phyloP scores from a whole-genome alignment of 2,113 vertebrate species.

The Hipposideros armiger region DNA sequence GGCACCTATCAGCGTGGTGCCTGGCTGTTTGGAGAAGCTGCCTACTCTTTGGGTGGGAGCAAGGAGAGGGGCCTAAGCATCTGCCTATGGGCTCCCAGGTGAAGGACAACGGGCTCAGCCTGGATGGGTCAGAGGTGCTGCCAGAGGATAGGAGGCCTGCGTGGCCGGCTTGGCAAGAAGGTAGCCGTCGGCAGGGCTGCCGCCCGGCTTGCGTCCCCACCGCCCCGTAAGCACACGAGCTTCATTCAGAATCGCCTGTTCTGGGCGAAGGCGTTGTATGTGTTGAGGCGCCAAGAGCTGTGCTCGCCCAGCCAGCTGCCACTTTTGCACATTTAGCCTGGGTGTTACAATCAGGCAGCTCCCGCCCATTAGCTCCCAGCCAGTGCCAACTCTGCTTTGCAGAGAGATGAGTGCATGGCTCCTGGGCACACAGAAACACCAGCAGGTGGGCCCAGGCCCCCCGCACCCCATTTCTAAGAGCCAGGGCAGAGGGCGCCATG shows the following conservation, averaged over 20 bases:
- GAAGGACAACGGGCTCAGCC: neutral
- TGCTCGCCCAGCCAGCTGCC: neutral
- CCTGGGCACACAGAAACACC: neutral
- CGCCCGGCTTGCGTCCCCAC: neutral
- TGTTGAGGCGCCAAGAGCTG: neutral
- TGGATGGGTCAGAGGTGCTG: fast-evolving
- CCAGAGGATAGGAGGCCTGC: neutral
- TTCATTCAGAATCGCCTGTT: neutral
- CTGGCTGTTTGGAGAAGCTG: neutral
- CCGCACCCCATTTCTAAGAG: neutral
- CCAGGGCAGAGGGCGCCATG: neutral
- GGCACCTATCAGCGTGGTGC: neutral
- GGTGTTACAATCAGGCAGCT: conserved; percentile 49
- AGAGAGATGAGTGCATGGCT: neutral
- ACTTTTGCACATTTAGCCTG: neutral
- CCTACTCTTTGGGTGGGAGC: neutral
- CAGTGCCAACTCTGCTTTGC: neutral
- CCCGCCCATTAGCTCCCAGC: neutral
- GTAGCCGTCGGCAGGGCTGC: neutral
- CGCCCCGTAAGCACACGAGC: fast-evolving
- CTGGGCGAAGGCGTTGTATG: neutral
- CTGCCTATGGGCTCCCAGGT: neutral
- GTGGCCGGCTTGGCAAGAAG: neutral
- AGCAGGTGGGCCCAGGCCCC: neutral
- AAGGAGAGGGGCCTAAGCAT: neutral